Base-by-base conservation (phyloP, 2,113 vertebrate species). In the Toxostoma redivivum region DNA sequence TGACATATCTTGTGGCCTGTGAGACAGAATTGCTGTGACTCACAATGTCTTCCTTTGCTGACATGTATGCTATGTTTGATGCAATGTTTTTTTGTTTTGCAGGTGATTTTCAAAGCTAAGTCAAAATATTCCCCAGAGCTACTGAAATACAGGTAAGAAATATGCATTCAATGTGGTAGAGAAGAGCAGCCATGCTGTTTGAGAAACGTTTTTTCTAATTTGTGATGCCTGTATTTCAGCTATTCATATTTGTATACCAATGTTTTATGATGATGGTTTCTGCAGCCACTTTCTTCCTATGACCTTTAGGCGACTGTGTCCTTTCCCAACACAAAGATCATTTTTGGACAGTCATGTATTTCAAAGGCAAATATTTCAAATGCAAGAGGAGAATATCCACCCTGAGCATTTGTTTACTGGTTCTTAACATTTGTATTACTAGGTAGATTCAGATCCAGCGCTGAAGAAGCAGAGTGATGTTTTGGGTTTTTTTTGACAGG, bases 101-200 rank as follows among this genome's bases (percentile, higher is more conserved):
- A 99, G 99, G 99, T 99, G 85, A 98, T 99, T 96, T 99, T 99
- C 96, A 99, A 99, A 97, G 99, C 99, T 56, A 99, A 99, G 97
- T 99, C 99, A 17, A 99, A 99, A 92, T 99, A 99, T 71, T 98
- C 98, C 80, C 99, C 99, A 79, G 99, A 99, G 89, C 98, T 99
- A 79, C 97, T 99, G 92, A 98, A 98, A 96, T 99, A 99, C 97
- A 98, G 99, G 99, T 99, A 97, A 98, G 98, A 97, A 70, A 61
- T 76, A 21, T 22, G 13, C 4, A 5, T 50, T 77, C 47, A 67
- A 5, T 56, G 40, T 48, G 12, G 10, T 60, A 35, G 53, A 53
- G 65, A 94, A 38, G 17, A 88, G 10, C 44, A 61, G 27, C 30
- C 1, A 1, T 73, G 11, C 28, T 51, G 12, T 73, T 86, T 67